Conservation (phyloP, 2,888 invertebrate genomes). For the Limnephilus lunatus region DNA sequence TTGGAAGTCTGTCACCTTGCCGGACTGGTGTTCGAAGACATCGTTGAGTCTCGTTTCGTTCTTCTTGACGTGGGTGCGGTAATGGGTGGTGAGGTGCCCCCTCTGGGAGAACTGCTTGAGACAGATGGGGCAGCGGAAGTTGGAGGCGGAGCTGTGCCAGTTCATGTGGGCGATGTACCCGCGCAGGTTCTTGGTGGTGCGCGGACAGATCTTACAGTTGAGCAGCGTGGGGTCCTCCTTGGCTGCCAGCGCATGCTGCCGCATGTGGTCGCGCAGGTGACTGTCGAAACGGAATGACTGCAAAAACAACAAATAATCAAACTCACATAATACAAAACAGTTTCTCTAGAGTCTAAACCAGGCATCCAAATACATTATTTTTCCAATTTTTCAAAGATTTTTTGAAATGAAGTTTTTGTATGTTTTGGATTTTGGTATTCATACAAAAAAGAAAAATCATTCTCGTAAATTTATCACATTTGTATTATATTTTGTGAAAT, state of each 20-base stretch:
- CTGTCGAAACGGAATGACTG: constrained; percentile 75
- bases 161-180: constrained; percentile 74
- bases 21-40: constrained; percentile 67
- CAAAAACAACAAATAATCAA: constrained; percentile 64
- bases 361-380: too few relatives aligned
- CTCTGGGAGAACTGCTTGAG: constrained; percentile 73
- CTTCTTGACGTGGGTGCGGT: constrained; percentile 75
- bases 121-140: constrained; percentile 76
- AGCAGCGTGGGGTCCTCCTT: constrained; percentile 73
- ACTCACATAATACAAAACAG: not conserved
- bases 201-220: constrained; percentile 74
- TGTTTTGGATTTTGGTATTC: too few relatives aligned
- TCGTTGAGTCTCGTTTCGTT: constrained; percentile 69
- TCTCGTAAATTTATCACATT: too few relatives aligned
- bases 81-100: constrained; percentile 72
- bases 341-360: too few relatives aligned
- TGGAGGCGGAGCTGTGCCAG: constrained; percentile 76
- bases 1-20: constrained; percentile 68
- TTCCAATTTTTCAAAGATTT: too few relatives aligned
- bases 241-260: constrained; percentile 73
- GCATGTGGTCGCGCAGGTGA: constrained; percentile 75
- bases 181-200: constrained; percentile 74
- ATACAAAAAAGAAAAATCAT: too few relatives aligned
- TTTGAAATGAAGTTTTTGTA: too few relatives aligned
- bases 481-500: too few relatives aligned